Percentiles rank a stretch among this genome's conserved stretches.
Conservation (phyloP, 1,140 invertebrate genomes). For the Dinoponera quadriceps region DNA sequence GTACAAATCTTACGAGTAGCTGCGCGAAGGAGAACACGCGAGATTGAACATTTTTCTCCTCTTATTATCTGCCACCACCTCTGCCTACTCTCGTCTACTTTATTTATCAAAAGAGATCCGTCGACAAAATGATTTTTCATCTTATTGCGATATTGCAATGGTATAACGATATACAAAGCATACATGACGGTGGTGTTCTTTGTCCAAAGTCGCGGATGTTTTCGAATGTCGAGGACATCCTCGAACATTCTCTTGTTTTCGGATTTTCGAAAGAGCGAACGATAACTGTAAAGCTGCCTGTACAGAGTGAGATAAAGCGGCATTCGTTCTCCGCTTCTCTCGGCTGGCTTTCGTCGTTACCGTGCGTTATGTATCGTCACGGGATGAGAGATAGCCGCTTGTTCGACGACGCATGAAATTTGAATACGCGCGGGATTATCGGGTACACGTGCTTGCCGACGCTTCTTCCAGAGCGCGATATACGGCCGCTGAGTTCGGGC, state of each 20-base stretch:
- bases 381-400: constrained; percentile 7
- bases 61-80: background rate
- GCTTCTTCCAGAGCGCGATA: constrained; percentile 25
- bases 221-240: background rate
- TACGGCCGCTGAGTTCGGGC: background rate
- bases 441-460: background rate
- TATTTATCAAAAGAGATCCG: background rate
- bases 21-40: background rate
- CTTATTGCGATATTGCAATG: background rate
- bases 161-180: background rate
- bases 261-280: background rate
- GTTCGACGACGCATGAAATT: constrained; percentile 37
- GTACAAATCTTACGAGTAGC: background rate
- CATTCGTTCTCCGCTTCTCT: background rate
- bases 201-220: background rate
- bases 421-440: constrained; percentile 27
- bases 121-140: constrained; percentile 1
- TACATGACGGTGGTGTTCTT: background rate
- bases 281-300: constrained; percentile 23
- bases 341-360: background rate
- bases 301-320: background rate
- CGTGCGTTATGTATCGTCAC: background rate
- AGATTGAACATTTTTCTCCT: too few relatives aligned
- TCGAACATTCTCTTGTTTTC: background rate
- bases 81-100: background rate